phyloP scores from a whole-genome alignment of 2,888 invertebrate species.

The Odontomyia ornata region DNA sequence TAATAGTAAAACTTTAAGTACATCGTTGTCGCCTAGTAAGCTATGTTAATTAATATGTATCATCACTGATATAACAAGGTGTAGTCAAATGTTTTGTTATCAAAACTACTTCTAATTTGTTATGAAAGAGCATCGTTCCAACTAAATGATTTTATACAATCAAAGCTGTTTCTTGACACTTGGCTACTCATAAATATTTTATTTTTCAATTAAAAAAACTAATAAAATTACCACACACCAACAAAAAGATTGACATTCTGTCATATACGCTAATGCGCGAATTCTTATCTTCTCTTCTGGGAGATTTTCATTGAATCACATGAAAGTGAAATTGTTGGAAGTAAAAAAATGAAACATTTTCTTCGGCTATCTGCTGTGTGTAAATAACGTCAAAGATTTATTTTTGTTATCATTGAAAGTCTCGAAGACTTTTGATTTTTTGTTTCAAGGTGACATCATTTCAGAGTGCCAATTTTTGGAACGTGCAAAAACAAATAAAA shows the following conservation, averaged over 20 bases:
- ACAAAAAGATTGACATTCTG: no score
- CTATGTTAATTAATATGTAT: no score
- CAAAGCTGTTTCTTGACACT: no score
- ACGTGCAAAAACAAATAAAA: neutral
- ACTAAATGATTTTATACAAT: no score
- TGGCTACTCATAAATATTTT: no score
- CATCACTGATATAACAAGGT: no score
- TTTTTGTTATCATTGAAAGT: constrained; percentile 15
- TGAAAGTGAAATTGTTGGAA: neutral
- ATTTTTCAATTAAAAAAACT: no score
- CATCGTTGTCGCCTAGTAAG: no score
- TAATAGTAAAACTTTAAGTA: no score
- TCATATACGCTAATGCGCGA: neutral
- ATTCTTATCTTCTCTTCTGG: neutral
- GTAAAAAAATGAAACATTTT: neutral
- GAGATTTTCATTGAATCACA: neutral
- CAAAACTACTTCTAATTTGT: neutral
- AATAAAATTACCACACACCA: no score
- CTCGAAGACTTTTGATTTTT: neutral
- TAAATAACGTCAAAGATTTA: constrained; percentile 21
- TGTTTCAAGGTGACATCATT: constrained; percentile 33
- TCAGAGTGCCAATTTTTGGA: constrained; percentile 25
- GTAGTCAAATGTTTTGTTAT: neutral
- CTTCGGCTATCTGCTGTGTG: neutral
- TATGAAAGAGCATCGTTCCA: neutral